Evolutionary conservation across 2,797 vertebrate genomes (phyloP).

Genomic region (Acanthornis magna): DNA sequence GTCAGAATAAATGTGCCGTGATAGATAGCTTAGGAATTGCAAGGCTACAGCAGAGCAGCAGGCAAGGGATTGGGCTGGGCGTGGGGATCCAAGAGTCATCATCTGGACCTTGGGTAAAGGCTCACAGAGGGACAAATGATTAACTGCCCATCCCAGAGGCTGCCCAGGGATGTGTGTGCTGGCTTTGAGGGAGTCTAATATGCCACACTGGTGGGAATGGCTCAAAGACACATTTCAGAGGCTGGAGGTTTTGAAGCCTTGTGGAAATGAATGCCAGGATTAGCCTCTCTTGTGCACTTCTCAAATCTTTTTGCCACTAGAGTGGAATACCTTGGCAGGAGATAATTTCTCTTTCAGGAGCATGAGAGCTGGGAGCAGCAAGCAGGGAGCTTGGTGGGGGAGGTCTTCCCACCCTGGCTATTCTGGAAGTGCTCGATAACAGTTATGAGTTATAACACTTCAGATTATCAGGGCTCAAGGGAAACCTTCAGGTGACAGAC

Average conservation of each 20-base stretch:
- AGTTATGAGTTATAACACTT: background rate
- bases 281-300: background rate
- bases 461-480: background rate
- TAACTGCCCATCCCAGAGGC: background rate
- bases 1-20: slow-evolving; percentile 15
- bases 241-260: background rate
- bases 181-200: background rate
- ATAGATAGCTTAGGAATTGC: background rate
- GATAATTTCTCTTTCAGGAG: background rate
- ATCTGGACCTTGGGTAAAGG: background rate
- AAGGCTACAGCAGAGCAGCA: slow-evolving; percentile 6
- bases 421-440: slow-evolving; percentile 14
- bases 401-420: background rate
- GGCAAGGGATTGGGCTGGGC: background rate
- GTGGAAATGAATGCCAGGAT: background rate
- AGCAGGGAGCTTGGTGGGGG: background rate
- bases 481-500: slow-evolving; percentile 1
- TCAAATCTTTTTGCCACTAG: background rate
- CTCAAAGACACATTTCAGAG: background rate
- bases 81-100: background rate
- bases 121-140: background rate
- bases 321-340: background rate
- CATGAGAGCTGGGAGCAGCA: background rate
- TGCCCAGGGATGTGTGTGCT: background rate
- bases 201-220: background rate